These are phyloP conservation scores for Drosophila gaucha DNA, from an alignment of 2,888 invertebrate genomes.

Conservation along the genomic window DNA sequence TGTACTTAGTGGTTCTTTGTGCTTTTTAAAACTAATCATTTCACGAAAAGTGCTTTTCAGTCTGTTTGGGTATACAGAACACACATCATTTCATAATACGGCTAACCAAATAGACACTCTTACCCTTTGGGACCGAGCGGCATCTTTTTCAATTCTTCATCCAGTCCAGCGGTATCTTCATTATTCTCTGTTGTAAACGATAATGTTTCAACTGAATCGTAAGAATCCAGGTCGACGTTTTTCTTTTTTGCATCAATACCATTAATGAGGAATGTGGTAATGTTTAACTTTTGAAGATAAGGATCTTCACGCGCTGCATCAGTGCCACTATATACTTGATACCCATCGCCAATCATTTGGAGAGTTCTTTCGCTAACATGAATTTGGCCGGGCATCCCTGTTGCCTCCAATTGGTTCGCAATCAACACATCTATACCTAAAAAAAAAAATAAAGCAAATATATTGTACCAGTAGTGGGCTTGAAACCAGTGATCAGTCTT, in stretches of 20 bases:
- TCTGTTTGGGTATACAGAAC: not conserved
- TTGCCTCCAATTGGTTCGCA: slow-evolving; percentile 97
- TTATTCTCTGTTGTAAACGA: slow-evolving; percentile 7
- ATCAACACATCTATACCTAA: slow-evolving; percentile 92
- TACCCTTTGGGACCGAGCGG: slow-evolving; percentile 90
- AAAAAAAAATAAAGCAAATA: not conserved
- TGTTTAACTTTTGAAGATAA: slow-evolving; percentile 88
- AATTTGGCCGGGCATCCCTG: slow-evolving; percentile 94
- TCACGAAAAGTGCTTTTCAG: not conserved
- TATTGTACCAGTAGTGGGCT: not conserved
- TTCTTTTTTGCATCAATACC: slow-evolving; percentile 20
- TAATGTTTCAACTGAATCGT: not conserved
- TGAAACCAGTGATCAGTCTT: not conserved
- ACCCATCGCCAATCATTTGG: slow-evolving; percentile 87
- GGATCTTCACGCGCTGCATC: slow-evolving; percentile 85
- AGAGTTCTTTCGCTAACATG: slow-evolving; percentile 93
- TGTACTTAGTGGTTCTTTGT: not conserved
- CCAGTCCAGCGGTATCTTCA: too few species aligned
- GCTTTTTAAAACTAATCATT: not conserved
- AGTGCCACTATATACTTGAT: slow-evolving; percentile 87
- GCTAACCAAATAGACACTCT: not conserved
- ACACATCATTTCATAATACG: not conserved
- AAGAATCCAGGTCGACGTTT: fast-evolving
- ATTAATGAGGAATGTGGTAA: slow-evolving; percentile 91
- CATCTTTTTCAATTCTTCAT: slow-evolving; percentile 91